A percentile compares a stretch with the other conserved stretches of the same genome.
Conservation (phyloP, 2,797 vertebrate genomes). For the Calcarius lapponicus region DNA sequence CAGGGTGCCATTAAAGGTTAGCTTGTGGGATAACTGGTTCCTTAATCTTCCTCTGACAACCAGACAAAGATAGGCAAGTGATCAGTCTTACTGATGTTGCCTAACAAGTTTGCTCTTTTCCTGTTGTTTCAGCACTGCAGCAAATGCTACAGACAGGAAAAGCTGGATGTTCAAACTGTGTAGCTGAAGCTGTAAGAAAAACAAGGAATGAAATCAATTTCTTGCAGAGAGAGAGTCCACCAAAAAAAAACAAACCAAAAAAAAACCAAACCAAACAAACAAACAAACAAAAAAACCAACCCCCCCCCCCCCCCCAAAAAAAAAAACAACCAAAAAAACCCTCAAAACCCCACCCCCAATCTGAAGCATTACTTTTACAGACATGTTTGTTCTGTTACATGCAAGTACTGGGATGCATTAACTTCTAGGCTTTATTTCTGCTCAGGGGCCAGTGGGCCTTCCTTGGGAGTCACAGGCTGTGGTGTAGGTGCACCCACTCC, state of each 20-base stretch:
- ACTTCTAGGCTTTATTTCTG: neutral
- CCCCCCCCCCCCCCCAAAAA: no score
- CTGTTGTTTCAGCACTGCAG: neutral
- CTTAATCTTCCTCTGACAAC: slow-evolving; percentile 1
- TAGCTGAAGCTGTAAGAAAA: neutral
- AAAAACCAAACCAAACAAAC: no score
- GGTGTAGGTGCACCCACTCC: fast-evolving
- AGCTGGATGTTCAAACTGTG: neutral
- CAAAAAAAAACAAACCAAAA: neutral
- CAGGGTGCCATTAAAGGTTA: neutral
- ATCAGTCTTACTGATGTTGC: neutral
- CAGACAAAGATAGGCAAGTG: neutral
- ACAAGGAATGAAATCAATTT: neutral
- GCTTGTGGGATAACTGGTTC: neutral
- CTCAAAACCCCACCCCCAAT: neutral
- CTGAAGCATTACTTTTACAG: neutral
- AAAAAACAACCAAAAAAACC: fast-evolving
- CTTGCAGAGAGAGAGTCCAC: neutral
- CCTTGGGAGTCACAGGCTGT: neutral
- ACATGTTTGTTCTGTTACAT: neutral
- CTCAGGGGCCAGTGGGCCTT: neutral
- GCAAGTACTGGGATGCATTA: neutral
- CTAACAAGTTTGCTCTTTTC: neutral
- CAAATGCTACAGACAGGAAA: neutral
- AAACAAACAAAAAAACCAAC: no score